These are phyloP conservation scores for Spheniscus mendiculus DNA, from an alignment of 2,113 vertebrate species.

Conservation along the genomic window DNA sequence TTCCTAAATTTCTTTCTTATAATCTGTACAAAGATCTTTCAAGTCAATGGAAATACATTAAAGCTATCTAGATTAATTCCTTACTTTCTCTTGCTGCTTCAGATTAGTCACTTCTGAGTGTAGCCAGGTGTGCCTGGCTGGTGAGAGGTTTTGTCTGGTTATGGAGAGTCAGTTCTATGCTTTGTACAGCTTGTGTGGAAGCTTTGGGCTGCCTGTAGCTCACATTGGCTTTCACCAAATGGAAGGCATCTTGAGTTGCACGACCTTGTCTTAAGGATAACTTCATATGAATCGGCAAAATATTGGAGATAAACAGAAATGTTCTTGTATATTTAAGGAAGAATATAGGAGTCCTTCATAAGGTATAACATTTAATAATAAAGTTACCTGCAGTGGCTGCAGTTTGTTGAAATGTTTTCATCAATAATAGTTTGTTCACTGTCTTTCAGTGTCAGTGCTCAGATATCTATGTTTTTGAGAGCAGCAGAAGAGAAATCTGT, in stretches of 20 bases:
- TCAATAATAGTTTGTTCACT: neutral
- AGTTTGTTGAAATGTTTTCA: neutral
- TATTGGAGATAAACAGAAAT: neutral
- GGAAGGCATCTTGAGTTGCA: neutral
- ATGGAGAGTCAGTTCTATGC: neutral
- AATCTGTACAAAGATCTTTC: neutral
- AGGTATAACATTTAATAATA: neutral
- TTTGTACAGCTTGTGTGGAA: neutral
- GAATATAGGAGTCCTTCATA: neutral
- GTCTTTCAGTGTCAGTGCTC: neutral
- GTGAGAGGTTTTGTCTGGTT: neutral
- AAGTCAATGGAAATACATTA: neutral
- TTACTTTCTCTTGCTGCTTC: neutral
- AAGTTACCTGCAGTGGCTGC: neutral
- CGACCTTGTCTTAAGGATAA: neutral
- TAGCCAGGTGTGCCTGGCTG: neutral
- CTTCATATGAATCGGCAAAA: neutral
- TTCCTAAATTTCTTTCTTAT: neutral
- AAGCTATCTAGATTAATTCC: neutral
- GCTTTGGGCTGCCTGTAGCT: neutral
- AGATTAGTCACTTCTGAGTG: neutral
- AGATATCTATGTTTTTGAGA: neutral
- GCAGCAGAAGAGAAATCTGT: neutral
- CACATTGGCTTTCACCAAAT: fast-evolving
- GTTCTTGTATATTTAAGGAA: neutral